Conservation (phyloP, 2,113 vertebrate species). For the Gorilla gorilla region DNA sequence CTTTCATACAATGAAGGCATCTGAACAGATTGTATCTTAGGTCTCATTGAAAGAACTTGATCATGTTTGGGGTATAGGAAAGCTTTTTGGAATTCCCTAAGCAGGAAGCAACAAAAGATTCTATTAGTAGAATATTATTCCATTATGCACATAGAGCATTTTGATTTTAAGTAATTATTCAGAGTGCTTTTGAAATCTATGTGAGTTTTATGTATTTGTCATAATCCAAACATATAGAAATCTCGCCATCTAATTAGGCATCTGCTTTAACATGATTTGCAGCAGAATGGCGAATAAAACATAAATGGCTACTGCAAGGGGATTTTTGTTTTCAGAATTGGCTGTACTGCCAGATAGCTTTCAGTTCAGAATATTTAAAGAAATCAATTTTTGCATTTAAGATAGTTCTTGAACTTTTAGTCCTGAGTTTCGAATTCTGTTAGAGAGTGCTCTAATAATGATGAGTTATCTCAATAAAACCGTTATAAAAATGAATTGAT, state of each 20-base stretch:
- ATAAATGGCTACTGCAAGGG: slow-evolving; percentile 27
- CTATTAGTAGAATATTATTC: slow-evolving; percentile 54
- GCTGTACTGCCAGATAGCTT: not conserved
- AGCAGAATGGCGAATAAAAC: slow-evolving; percentile 38
- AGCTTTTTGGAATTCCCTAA: slow-evolving; percentile 42
- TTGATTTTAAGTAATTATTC: slow-evolving; percentile 60
- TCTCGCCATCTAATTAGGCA: slow-evolving; percentile 52
- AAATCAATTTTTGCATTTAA: slow-evolving; percentile 29
- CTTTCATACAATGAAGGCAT: slow-evolving; percentile 73
- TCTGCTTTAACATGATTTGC: slow-evolving; percentile 38
- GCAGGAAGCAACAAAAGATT: slow-evolving; percentile 22
- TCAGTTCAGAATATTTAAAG: slow-evolving; percentile 23
- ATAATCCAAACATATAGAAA: slow-evolving; percentile 41
- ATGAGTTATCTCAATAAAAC: slow-evolving; percentile 9
- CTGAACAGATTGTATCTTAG: slow-evolving; percentile 72
- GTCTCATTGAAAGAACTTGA: slow-evolving; percentile 63
- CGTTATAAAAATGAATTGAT: not conserved
- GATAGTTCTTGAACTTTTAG: slow-evolving; percentile 7
- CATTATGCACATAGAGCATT: slow-evolving; percentile 49
- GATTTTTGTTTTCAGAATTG: slow-evolving; percentile 43
- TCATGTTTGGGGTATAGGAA: not conserved
- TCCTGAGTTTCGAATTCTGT: slow-evolving; percentile 11
- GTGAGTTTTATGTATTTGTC: slow-evolving; percentile 39
- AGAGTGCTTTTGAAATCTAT: slow-evolving; percentile 46
- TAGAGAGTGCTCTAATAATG: not conserved